phyloP scores from a whole-genome alignment of 2,888 invertebrate species.

The Tipula vernalis region DNA sequence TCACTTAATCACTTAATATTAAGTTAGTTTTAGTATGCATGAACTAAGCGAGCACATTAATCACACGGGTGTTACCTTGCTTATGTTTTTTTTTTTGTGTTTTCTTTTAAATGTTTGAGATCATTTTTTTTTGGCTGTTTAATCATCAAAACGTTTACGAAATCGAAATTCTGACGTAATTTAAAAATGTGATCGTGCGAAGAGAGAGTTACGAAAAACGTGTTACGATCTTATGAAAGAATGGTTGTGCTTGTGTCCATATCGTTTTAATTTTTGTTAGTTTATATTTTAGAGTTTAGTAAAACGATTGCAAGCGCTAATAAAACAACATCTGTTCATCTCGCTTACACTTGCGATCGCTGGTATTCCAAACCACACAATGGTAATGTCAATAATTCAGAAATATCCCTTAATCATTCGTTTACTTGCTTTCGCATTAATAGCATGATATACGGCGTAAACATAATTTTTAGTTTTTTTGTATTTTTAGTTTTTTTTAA shows the following conservation, averaged over 20 bases:
- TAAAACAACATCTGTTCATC: neutral
- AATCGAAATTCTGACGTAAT: neutral
- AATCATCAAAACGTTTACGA: neutral
- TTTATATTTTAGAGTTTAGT: neutral
- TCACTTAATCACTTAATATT: neutral
- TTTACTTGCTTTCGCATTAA: slow-evolving; percentile 4
- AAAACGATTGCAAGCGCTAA: neutral
- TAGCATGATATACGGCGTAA: neutral
- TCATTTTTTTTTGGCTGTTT: neutral
- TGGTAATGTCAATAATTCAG: slow-evolving; percentile 4
- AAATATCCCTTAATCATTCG: slow-evolving; percentile 4
- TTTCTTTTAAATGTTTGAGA: neutral
- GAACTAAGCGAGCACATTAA: neutral
- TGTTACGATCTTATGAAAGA: neutral
- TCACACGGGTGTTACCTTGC: neutral
- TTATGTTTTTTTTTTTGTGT: neutral
- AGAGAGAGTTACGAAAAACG: neutral
- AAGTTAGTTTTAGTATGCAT: neutral
- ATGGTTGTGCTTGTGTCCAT: neutral
- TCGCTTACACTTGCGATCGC: neutral
- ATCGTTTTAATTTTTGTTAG: neutral
- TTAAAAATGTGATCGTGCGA: neutral
- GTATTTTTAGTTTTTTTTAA: neutral
- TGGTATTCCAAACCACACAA: neutral
- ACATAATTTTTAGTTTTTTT: neutral